Conservation (phyloP, 1,140 invertebrate species). For the Vanessa atalanta region DNA sequence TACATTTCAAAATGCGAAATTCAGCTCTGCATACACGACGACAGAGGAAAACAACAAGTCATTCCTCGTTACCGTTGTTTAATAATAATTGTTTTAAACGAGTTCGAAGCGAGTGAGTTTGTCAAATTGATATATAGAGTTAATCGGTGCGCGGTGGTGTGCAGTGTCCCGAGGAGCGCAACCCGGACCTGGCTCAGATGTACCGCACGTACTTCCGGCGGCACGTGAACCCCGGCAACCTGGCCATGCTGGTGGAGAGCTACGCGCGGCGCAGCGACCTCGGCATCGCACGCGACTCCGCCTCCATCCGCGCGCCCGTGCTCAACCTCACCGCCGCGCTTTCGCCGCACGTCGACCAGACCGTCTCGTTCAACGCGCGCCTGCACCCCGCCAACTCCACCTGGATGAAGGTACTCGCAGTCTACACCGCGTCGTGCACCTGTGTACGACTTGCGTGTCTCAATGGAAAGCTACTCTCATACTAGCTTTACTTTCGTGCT, state of each 20-base stretch:
- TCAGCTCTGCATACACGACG: background rate
- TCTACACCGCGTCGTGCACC: constrained; percentile 81
- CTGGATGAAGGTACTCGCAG: constrained; percentile 92
- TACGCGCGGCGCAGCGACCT: constrained; percentile 95
- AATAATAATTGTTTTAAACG: background rate
- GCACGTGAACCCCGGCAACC: constrained; percentile 95
- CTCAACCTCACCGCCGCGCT: constrained; percentile 96
- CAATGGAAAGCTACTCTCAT: too few relatives aligned
- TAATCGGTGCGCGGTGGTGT: background rate
- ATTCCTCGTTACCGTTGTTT: too few relatives aligned
- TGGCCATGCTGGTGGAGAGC: constrained; percentile 96
- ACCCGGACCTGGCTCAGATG: constrained; percentile 93
- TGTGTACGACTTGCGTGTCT: constrained; percentile 84
- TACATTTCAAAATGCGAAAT: constrained; percentile 16
- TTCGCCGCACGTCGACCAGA: constrained; percentile 98
- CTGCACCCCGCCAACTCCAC: constrained; percentile 97
- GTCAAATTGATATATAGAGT: background rate
- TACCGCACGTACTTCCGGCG: constrained; percentile 96
- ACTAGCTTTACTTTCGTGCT: too few relatives aligned
- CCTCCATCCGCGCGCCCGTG: constrained; percentile 87
- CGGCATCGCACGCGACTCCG: constrained; percentile 85
- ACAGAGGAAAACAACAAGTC: too few relatives aligned
- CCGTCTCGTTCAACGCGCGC: constrained; percentile 96
- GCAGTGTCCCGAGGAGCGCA: constrained; percentile 89
- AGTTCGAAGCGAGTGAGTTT: too few relatives aligned